phyloP scores from a whole-genome alignment of 2,113 vertebrate species.

The Hippolais icterina region DNA sequence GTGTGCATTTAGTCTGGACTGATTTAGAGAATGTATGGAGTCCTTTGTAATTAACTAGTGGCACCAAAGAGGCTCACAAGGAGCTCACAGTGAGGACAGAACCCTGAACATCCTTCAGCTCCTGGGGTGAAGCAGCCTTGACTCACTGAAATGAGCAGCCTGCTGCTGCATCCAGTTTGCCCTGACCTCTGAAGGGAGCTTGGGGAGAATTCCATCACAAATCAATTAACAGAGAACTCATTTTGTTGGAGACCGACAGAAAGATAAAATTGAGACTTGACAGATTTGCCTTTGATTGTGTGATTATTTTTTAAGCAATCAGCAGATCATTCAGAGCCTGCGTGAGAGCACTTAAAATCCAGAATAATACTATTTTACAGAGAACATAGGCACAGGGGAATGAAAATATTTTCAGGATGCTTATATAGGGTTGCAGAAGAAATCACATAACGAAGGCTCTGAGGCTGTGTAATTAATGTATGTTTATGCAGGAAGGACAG shows the following conservation, averaged over 20 bases:
- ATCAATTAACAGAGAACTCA: neutral
- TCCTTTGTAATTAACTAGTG: neutral
- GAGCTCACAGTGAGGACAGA: neutral
- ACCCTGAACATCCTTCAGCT: neutral
- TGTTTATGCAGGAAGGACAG: neutral
- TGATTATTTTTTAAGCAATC: constrained; percentile 16
- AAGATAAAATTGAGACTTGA: neutral
- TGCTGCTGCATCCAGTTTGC: neutral
- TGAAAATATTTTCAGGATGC: neutral
- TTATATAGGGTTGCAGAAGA: neutral
- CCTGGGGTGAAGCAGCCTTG: neutral
- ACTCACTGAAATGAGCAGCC: neutral
- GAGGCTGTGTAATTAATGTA: neutral
- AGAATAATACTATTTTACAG: neutral
- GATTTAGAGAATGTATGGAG: neutral
- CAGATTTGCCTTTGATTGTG: constrained; percentile 9
- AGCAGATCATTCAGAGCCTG: constrained; percentile 4
- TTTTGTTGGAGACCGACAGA: neutral
- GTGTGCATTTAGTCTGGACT: neutral
- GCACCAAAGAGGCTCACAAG: neutral
- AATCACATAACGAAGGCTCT: neutral
- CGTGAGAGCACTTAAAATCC: neutral
- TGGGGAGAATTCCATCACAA: neutral
- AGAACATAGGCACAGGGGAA: neutral
- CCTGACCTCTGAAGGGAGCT: neutral